Percentiles rank a stretch among this genome's conserved stretches.
Evolutionary conservation across 2,797 vertebrate species (phyloP).

Genomic region (Hafferia zeledoni): DNA sequence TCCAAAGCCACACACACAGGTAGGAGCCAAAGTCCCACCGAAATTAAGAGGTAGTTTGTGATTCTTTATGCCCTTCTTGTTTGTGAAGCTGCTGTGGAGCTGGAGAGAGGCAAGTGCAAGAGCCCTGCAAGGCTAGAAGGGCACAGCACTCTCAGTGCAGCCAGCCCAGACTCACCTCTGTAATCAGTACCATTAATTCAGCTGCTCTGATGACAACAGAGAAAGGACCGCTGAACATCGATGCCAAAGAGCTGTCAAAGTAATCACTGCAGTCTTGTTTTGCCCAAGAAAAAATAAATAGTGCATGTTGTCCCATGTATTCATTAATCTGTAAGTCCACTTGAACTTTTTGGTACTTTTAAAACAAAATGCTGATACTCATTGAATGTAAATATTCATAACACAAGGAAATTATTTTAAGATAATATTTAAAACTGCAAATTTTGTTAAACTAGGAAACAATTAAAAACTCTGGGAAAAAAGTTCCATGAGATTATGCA

Average conservation of each 20-base stretch:
- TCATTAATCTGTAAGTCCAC: neutral
- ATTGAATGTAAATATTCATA: neutral
- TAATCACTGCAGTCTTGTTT: neutral
- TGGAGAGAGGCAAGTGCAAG: neutral
- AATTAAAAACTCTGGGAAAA: constrained; percentile 7
- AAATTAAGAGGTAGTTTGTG: neutral
- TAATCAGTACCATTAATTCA: neutral
- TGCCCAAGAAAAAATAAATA: neutral
- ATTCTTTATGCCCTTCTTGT: neutral
- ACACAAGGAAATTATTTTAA: neutral
- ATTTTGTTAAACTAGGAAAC: neutral
- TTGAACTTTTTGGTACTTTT: neutral
- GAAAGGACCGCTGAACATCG: neutral
- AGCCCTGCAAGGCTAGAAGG: neutral
- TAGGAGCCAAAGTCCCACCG: neutral
- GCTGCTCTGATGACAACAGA: neutral
- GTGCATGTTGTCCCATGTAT: neutral
- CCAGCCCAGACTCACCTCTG: neutral
- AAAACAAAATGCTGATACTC: neutral
- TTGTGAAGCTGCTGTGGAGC: neutral
- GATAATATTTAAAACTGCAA: neutral
- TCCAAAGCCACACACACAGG: neutral
- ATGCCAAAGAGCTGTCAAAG: neutral
- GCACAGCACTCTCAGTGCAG: neutral
- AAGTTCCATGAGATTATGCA: neutral